Percentiles rank a stretch among this genome's conserved stretches.
phyloP scores from a whole-genome alignment of 2,113 vertebrate genomes.

The Sakesphorus luctuosus region DNA sequence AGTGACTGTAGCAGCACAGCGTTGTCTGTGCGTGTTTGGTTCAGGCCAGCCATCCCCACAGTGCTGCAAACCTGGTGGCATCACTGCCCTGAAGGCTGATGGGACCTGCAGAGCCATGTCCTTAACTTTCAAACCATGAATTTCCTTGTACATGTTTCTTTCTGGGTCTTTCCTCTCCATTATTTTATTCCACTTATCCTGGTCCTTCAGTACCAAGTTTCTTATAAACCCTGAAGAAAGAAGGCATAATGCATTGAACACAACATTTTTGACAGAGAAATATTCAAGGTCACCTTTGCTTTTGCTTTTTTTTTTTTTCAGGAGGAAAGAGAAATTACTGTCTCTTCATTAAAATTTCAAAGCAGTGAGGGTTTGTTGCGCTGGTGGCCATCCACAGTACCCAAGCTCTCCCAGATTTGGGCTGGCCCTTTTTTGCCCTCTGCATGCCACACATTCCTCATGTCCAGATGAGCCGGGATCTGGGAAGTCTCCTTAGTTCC shows the following conservation, averaged over 20 bases:
- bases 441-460: background rate
- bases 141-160: background rate
- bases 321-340: background rate
- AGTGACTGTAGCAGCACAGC: fast-evolving
- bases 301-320: background rate
- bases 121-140: background rate
- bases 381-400: background rate
- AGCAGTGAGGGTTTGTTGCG: background rate
- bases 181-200: background rate
- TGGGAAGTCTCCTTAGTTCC: conserved; percentile 39
- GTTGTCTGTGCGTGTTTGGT: fast-evolving
- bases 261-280: background rate
- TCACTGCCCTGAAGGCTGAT: background rate
- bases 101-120: background rate
- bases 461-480: background rate
- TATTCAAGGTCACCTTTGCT: background rate
- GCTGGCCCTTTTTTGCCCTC: background rate
- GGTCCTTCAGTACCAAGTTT: background rate
- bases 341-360: background rate
- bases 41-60: background rate
- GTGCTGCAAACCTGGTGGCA: background rate
- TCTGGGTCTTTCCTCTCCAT: fast-evolving
- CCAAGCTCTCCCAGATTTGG: background rate
- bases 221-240: background rate
- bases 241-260: background rate